phyloP scores from a whole-genome alignment of 2,797 vertebrate genomes.

The Eupleurogrammus muticus region DNA sequence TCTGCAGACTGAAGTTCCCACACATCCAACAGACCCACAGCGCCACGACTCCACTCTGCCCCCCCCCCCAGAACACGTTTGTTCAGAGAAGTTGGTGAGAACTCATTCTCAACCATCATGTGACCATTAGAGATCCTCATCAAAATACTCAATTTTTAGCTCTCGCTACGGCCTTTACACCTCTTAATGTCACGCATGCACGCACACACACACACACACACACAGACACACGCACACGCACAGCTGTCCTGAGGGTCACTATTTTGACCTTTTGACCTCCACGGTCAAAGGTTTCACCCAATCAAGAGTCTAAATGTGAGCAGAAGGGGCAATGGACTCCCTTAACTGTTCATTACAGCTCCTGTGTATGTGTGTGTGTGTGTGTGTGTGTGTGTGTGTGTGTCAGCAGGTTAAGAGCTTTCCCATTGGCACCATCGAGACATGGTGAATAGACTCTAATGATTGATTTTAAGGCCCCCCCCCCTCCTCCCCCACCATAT shows the following conservation, averaged over 20 bases:
- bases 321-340: slow-evolving; percentile 81
- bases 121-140: slow-evolving; percentile 24
- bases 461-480: slow-evolving; percentile 74
- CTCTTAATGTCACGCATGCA: not conserved
- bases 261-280: slow-evolving; percentile 69
- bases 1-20: slow-evolving; percentile 76
- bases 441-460: slow-evolving; percentile 77
- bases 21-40: slow-evolving; percentile 43
- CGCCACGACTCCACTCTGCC: slow-evolving; percentile 46
- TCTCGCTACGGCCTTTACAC: not conserved
- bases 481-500: slow-evolving; percentile 22
- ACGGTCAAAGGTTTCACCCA: slow-evolving; percentile 77
- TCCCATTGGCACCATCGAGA: slow-evolving; percentile 71
- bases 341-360: slow-evolving; percentile 80
- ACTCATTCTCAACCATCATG: slow-evolving; percentile 15
- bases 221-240: not conserved
- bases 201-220: slow-evolving; percentile 24
- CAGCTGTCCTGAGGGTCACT: slow-evolving; percentile 53
- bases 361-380: slow-evolving; percentile 40
- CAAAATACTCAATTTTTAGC: not conserved
- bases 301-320: slow-evolving; percentile 79
- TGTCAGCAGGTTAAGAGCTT: slow-evolving; percentile 77
- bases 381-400: slow-evolving; percentile 63
- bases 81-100: slow-evolving; percentile 20
- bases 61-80: slow-evolving; percentile 19